Conservation (phyloP, 2,797 vertebrate genomes). For the Helostoma temminkii region DNA sequence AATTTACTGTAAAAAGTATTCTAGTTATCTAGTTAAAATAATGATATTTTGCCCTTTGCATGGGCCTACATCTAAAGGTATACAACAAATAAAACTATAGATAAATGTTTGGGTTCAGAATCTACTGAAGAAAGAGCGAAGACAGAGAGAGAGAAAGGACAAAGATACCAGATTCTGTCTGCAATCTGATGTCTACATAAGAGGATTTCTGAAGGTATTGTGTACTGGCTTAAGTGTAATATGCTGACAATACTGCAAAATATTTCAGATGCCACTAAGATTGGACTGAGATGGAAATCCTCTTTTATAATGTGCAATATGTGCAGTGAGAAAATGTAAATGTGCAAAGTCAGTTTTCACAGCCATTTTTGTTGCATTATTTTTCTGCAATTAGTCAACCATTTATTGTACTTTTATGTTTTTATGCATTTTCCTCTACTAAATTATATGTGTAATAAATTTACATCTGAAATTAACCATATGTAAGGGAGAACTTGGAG, state of each 20-base stretch:
- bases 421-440: not conserved
- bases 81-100: slow-evolving; percentile 26
- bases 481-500: no score
- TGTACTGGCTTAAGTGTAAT: slow-evolving; percentile 56
- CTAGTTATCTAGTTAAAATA: no score
- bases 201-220: slow-evolving; percentile 61
- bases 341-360: no score
- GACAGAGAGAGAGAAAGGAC: slow-evolving; percentile 18
- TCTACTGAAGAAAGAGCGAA: slow-evolving; percentile 2
- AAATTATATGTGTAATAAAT: no score
- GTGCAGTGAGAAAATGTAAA: slow-evolving; percentile 1
- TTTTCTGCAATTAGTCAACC: no score
- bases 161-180: slow-evolving; percentile 4
- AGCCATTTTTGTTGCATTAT: no score
- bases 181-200: slow-evolving; percentile 32
- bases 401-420: no score
- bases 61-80: not conserved
- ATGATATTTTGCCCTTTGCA: no score
- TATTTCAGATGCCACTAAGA: slow-evolving; percentile 56
- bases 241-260: slow-evolving; percentile 66
- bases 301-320: not conserved
- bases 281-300: slow-evolving; percentile 42
- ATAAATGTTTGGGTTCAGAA: slow-evolving; percentile 3
- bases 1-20: slow-evolving; percentile 37
- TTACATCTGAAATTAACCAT: no score